These are phyloP conservation scores for Cebidichthys violaceus DNA, from an alignment of 2,113 vertebrate species.

Conservation along the genomic window DNA sequence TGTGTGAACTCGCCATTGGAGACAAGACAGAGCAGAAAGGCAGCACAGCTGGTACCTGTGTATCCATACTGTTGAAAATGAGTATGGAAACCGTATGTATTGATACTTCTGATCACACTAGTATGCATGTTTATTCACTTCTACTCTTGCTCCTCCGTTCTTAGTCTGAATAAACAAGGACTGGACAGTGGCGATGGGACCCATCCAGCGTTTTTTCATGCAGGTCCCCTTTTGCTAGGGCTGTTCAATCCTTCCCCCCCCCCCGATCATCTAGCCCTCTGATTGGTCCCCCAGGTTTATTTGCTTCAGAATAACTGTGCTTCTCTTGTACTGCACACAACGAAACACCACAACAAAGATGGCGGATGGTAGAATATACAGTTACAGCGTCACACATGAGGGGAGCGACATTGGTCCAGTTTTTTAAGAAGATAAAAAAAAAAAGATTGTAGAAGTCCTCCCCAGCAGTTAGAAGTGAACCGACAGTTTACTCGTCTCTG, in stretches of 20 bases:
- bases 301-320: slow-evolving; percentile 83
- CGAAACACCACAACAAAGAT: slow-evolving; percentile 89
- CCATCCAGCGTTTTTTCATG: slow-evolving; percentile 59
- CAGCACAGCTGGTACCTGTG: neutral
- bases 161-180: neutral
- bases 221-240: slow-evolving; percentile 25
- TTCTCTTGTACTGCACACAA: slow-evolving; percentile 89
- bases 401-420: slow-evolving; percentile 29
- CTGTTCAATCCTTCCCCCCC: neutral
- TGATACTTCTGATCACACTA: neutral
- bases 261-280: slow-evolving; percentile 17
- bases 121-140: neutral
- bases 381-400: slow-evolving; percentile 30
- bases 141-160: neutral
- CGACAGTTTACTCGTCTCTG: slow-evolving; percentile 9
- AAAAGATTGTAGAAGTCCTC: slow-evolving; percentile 9
- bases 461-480: slow-evolving; percentile 7
- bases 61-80: neutral
- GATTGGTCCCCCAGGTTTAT: slow-evolving; percentile 90
- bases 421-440: neutral
- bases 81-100: neutral
- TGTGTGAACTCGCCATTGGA: neutral
- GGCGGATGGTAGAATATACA: slow-evolving; percentile 76
- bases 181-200: slow-evolving; percentile 37
- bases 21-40: neutral